Percentiles rank a stretch among this genome's conserved stretches.
Evolutionary conservation across 2,888 invertebrate species (phyloP).

Genomic region (Tridacna crocea): DNA sequence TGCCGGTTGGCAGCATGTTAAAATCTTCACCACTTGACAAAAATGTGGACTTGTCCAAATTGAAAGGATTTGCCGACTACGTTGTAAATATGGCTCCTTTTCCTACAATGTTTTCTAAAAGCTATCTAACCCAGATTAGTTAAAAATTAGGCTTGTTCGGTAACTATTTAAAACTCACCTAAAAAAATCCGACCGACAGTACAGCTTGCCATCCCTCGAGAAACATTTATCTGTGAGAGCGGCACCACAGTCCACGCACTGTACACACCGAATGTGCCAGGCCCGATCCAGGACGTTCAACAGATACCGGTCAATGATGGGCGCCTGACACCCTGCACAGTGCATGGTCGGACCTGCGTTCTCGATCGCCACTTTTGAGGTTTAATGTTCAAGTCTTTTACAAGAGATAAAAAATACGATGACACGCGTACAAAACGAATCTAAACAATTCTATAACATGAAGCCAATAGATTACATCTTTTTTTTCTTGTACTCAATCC

Average conservation of each 20-base stretch:
- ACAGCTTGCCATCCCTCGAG: constrained; percentile 97
- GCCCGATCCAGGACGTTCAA: constrained; percentile 98
- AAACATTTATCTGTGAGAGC: constrained; percentile 99
- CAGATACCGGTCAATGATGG: constrained; percentile 99
- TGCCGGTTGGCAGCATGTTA: background rate
- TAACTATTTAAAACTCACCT: constrained; percentile 91
- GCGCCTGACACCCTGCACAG: constrained; percentile 99
- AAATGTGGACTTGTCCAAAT: background rate
- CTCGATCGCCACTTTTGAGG: constrained; percentile 59
- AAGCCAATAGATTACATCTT: background rate
- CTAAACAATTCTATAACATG: background rate
- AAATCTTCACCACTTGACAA: background rate
- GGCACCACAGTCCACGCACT: constrained; percentile 97
- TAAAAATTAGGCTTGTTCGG: no score
- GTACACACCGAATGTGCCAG: constrained; percentile 99
- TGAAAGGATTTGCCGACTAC: background rate
- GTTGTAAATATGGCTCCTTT: background rate
- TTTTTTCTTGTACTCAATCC: background rate
- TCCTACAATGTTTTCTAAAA: background rate
- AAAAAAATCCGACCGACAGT: constrained; percentile 99
- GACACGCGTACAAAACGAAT: background rate
- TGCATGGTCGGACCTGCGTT: constrained; percentile 78
- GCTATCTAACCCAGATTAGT: no score
- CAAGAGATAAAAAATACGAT: background rate
- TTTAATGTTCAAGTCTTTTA: constrained; percentile 16